Evolutionary conservation across 2,888 invertebrate species (phyloP).

Genomic region (Hanleya hanleyi): DNA sequence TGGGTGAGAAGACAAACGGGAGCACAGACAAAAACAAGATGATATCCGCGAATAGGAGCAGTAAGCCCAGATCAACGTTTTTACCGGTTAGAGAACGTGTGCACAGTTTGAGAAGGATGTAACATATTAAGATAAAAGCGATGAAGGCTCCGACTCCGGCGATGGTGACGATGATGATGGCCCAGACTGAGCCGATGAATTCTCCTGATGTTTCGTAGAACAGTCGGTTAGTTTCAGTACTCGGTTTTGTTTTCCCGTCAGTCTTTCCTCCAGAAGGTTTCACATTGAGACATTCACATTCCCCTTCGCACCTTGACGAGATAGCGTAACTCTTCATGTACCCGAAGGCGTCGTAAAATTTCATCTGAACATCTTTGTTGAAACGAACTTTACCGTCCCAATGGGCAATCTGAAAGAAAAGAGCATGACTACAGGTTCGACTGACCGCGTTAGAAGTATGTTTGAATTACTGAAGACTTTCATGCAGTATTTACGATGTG

Average conservation of each 20-base stretch:
- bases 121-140: slow-evolving; percentile 87
- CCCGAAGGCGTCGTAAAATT: slow-evolving; percentile 41
- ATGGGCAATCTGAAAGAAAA: background rate
- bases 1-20: slow-evolving; percentile 73
- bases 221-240: background rate
- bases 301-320: slow-evolving; percentile 30
- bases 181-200: slow-evolving; percentile 80
- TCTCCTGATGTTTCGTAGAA: slow-evolving; percentile 23
- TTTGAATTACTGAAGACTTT: too few species aligned
- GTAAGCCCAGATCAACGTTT: slow-evolving; percentile 69
- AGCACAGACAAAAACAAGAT: slow-evolving; percentile 72
- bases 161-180: slow-evolving; percentile 88
- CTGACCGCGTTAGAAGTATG: too few species aligned
- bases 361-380: slow-evolving; percentile 22
- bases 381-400: slow-evolving; percentile 31
- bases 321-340: slow-evolving; percentile 17
- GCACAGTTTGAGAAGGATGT: slow-evolving; percentile 86
- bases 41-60: slow-evolving; percentile 73
- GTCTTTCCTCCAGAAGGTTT: background rate
- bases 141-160: slow-evolving; percentile 87
- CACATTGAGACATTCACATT: slow-evolving; percentile 47
- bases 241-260: slow-evolving; percentile 12
- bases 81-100: slow-evolving; percentile 49
- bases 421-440: too few species aligned
- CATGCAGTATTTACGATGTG: too few species aligned